Evolutionary conservation across 1,140 invertebrate species (phyloP).

Genomic region (Rhagoletis zephyria): DNA sequence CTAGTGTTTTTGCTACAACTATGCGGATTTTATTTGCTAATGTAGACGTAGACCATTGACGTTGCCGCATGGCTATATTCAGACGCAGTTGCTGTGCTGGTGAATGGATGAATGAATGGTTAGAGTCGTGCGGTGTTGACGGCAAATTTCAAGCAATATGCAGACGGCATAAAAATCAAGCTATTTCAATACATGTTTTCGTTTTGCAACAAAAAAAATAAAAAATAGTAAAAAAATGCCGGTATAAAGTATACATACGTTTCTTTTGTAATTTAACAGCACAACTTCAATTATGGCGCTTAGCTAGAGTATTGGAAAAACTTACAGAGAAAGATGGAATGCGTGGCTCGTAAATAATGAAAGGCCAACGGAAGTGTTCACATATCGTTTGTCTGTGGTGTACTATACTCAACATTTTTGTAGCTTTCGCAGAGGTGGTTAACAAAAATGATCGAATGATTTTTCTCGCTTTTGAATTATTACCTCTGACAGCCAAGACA

Average conservation of each 20-base stretch:
- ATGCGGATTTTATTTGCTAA: not conserved
- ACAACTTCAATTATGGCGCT: too few species aligned
- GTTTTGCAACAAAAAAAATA: not conserved
- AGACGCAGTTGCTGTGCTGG: not conserved
- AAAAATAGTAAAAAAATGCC: not conserved
- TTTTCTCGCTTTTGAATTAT: too few species aligned
- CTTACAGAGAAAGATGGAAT: too few species aligned
- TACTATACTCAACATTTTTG: too few species aligned
- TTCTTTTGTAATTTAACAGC: too few species aligned
- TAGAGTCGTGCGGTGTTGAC: not conserved
- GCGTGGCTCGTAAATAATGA: too few species aligned
- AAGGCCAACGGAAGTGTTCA: too few species aligned
- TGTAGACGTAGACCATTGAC: not conserved
- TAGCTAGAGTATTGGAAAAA: too few species aligned
- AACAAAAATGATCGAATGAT: too few species aligned
- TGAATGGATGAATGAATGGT: not conserved
- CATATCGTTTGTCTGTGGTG: too few species aligned
- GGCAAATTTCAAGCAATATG: not conserved
- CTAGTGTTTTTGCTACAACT: slow-evolving; percentile 2
- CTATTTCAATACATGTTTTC: not conserved
- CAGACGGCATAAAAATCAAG: not conserved
- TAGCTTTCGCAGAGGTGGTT: too few species aligned
- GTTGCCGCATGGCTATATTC: slow-evolving; percentile 11
- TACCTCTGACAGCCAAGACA: too few species aligned
- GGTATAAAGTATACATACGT: not conserved